These are phyloP conservation scores for Drosophila algonquin DNA, from an alignment of 2,888 invertebrate genomes.

Conservation along the genomic window DNA sequence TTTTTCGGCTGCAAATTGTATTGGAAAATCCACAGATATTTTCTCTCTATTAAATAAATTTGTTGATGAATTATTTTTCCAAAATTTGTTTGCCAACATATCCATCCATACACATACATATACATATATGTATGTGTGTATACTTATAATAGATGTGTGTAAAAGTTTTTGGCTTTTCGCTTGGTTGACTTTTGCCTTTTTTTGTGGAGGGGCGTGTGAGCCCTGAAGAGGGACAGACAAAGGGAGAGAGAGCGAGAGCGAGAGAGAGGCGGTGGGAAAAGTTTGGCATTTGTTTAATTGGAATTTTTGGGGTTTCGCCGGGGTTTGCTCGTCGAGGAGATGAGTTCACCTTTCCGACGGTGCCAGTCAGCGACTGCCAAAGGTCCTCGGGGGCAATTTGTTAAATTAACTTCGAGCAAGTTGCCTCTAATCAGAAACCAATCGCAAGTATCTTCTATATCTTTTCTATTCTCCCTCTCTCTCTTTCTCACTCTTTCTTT, in stretches of 20 bases:
- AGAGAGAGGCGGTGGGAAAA: slow-evolving; percentile 37
- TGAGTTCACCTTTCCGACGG: slow-evolving; percentile 25
- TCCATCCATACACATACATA: neutral
- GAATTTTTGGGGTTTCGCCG: slow-evolving; percentile 52
- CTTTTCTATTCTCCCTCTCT: no score
- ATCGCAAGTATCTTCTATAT: neutral
- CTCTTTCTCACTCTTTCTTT: no score
- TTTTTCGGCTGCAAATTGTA: neutral
- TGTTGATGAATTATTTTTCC: slow-evolving; percentile 18
- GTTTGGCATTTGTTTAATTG: slow-evolving; percentile 76
- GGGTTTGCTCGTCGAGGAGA: neutral
- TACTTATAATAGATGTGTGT: slow-evolving; percentile 37
- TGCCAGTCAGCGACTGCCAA: neutral
- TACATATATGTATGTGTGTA: slow-evolving; percentile 6
- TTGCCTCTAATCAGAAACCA: slow-evolving; percentile 37
- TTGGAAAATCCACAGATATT: slow-evolving; percentile 14
- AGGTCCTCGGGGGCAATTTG: slow-evolving; percentile 35
- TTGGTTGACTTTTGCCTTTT: slow-evolving; percentile 47
- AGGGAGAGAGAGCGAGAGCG: slow-evolving; percentile 7
- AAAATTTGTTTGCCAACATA: slow-evolving; percentile 9
- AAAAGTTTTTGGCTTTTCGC: slow-evolving; percentile 61
- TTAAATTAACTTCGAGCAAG: slow-evolving; percentile 44
- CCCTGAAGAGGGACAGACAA: slow-evolving; percentile 17
- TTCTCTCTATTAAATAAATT: slow-evolving; percentile 27
- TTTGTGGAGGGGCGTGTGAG: slow-evolving; percentile 23